Evolutionary conservation across 2,888 invertebrate species (phyloP), one percentile per base, ranked within the genome.

Genomic region (Tortrix viridana): DNA sequence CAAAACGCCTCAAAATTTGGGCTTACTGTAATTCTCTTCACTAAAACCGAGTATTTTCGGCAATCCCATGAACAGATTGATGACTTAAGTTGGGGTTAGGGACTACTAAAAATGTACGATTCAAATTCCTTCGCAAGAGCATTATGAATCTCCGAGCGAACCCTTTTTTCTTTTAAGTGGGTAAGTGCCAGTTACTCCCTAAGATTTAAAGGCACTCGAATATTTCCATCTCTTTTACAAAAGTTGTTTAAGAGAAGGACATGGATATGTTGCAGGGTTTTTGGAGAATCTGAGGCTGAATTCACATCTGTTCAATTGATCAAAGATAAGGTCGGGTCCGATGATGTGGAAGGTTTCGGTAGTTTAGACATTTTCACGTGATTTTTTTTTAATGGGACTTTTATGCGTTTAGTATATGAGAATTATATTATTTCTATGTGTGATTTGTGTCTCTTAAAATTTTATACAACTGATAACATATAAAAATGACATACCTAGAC

Each of bases 21-120:
- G 12, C 2, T 9, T 0, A 5, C 26, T 19, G 12, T 16, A 50
- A n/a, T 16, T 37, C 5, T 20, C 19, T 37, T 1, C 7, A 14
- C 19, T 6, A 20, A 50, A 3, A 5, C 14, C 50, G 1, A 50
- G 19, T 53, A 22, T 22, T 23, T 53, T 0, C 23, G 12, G 53
- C 41, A 43, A 22, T 53, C 23, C 53, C 2, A 23, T 12, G 16
- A 23, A 53, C 41, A 53, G 41, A 53, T 41, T 53, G 53, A 53
- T 53, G 41, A 53, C 41, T 53, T 41, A 50, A 53, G n/a, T 41
- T 43, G 16, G n/a, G 41, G 52, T 41, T 12, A 43, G 23, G 53
- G 53, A 53, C 53, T 23, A 53, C 41, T 53, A 41, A 53, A 41
- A 41, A 43, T 41, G 53, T 41, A 23, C 22, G 53, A 53, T 43